A percentile compares a stretch with the other conserved stretches of the same genome.
phyloP scores from a whole-genome alignment of 2,888 invertebrate species.

The Muscina levida region DNA sequence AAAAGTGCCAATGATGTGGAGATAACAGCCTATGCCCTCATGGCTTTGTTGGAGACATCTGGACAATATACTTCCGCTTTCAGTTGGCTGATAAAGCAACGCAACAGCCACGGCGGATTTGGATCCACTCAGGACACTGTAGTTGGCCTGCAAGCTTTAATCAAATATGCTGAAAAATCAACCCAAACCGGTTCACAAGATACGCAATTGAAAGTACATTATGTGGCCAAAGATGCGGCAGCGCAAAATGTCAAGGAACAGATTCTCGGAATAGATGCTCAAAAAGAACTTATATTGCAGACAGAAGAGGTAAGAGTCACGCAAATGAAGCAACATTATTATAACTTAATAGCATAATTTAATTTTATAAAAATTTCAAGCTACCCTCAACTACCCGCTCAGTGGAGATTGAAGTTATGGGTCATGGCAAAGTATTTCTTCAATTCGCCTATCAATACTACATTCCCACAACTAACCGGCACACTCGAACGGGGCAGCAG shows the following conservation, averaged over 20 bases:
- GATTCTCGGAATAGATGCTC: constrained; percentile 82
- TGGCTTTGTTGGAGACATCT: constrained; percentile 82
- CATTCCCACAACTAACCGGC: constrained; percentile 71
- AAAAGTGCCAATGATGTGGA: constrained; percentile 84
- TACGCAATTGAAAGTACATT: constrained; percentile 36
- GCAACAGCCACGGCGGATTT: constrained; percentile 85
- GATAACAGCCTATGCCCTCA: constrained; percentile 91
- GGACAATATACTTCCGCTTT: constrained; percentile 80
- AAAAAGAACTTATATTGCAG: constrained; percentile 89
- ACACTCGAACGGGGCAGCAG: background rate
- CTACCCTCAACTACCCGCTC: constrained; percentile 80
- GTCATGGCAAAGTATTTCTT: constrained; percentile 88
- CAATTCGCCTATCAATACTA: constrained; percentile 89
- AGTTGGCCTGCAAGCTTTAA: constrained; percentile 86
- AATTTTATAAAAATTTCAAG: constrained; percentile 49
- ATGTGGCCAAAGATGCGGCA: constrained; percentile 29
- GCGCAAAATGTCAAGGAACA: constrained; percentile 29
- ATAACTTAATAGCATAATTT: background rate
- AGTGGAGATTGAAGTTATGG: constrained; percentile 87
- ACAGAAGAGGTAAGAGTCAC: constrained; percentile 83
- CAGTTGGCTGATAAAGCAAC: constrained; percentile 86
- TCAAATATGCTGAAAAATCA: constrained; percentile 84
- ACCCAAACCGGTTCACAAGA: constrained; percentile 67
- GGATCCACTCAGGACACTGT: constrained; percentile 88
- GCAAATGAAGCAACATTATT: background rate